phyloP scores from a whole-genome alignment of 2,888 invertebrate genomes.

The Marronus borbonicus region DNA sequence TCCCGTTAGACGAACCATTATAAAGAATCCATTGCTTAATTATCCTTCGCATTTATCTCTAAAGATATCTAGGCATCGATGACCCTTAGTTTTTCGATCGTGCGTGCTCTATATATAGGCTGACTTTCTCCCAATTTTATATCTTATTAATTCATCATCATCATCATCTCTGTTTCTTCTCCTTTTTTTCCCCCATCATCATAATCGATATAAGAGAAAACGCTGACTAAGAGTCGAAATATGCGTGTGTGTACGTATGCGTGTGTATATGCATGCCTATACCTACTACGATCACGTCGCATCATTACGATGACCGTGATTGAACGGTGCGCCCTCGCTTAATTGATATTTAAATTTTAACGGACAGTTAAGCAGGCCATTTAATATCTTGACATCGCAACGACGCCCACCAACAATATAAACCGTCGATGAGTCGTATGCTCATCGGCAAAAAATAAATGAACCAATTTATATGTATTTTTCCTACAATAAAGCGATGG shows the following conservation, averaged over 20 bases:
- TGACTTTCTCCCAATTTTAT: too few species aligned
- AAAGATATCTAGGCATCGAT: too few species aligned
- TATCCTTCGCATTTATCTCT: too few species aligned
- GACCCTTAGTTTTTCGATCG: too few species aligned
- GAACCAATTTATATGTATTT: slow-evolving; percentile 43
- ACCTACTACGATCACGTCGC: not conserved
- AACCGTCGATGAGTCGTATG: not conserved
- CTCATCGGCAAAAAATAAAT: slow-evolving; percentile 38
- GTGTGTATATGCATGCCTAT: not conserved
- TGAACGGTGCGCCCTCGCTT: slow-evolving; percentile 39
- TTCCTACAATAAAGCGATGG: slow-evolving; percentile 12
- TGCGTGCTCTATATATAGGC: too few species aligned
- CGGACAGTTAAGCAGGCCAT: slow-evolving; percentile 42
- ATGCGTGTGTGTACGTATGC: not conserved
- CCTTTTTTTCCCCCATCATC: too few species aligned
- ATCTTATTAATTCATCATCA: too few species aligned
- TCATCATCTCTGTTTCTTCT: too few species aligned
- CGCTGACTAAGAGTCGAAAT: slow-evolving; percentile 5
- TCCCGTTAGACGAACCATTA: too few species aligned
- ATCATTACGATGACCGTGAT: slow-evolving; percentile 10
- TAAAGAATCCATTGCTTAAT: too few species aligned
- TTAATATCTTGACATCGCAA: slow-evolving; percentile 31
- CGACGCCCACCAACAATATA: slow-evolving; percentile 18
- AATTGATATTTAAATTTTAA: slow-evolving; percentile 48
- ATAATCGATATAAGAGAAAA: not conserved